Evolutionary conservation across 1,140 invertebrate species (phyloP).

Genomic region (Zaprionus lachaisei): DNA sequence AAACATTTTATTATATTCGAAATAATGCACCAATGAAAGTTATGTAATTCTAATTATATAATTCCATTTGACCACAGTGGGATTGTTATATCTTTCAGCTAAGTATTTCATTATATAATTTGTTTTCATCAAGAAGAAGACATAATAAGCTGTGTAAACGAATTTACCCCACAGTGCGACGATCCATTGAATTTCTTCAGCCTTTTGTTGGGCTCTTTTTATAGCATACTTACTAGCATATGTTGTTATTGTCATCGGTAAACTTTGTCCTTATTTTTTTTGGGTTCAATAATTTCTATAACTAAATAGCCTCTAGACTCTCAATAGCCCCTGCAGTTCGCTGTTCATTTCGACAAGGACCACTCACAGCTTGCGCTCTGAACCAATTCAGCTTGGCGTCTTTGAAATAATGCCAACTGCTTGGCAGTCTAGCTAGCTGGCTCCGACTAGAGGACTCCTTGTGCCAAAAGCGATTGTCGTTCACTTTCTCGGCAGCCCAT

Average conservation of each 20-base stretch:
- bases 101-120: no score
- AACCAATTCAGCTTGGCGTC: constrained; percentile 53
- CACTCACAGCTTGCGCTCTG: constrained; percentile 45
- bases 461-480: constrained; percentile 32
- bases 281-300: constrained; percentile 31
- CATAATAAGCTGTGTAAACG: no score
- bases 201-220: neutral
- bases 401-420: constrained; percentile 72
- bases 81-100: no score
- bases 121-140: no score
- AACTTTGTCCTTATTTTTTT: constrained; percentile 13
- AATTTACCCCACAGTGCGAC: neutral
- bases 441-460: constrained; percentile 13
- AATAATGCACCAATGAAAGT: no score
- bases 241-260: constrained; percentile 22
- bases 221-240: constrained; percentile 35
- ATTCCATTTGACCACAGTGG: no score
- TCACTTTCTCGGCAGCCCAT: constrained; percentile 7
- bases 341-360: constrained; percentile 35
- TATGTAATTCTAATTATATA: no score
- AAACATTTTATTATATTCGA: no score
- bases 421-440: constrained; percentile 33
- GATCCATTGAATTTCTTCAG: neutral
- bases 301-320: constrained; percentile 1
- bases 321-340: constrained; percentile 9